Conservation (phyloP, 2,113 vertebrate species). For the Sceloporus undulatus region DNA sequence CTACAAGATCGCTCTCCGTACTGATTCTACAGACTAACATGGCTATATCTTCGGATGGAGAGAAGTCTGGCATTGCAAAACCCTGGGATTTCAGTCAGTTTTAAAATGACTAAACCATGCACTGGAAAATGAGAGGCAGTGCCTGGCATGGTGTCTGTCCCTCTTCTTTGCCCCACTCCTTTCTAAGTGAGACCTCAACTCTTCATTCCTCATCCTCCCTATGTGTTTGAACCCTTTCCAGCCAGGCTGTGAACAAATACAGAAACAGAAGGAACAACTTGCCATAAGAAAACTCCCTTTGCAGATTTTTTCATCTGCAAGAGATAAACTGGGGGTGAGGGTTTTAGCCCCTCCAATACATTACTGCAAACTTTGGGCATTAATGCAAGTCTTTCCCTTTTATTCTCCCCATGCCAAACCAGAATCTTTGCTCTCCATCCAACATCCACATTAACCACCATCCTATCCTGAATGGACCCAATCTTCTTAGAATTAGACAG, state of each 20-base stretch:
- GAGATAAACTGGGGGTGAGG: not conserved
- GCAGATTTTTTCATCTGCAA: not conserved
- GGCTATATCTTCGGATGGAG: not conserved
- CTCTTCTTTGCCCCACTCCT: not conserved
- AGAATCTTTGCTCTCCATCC: no score
- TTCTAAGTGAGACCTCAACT: not conserved
- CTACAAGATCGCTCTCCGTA: no score
- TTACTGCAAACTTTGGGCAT: not conserved
- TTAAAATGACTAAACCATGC: not conserved
- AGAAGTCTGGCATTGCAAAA: no score
- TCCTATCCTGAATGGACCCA: no score
- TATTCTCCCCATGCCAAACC: not conserved
- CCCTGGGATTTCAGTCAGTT: not conserved
- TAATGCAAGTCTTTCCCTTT: not conserved
- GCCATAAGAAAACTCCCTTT: not conserved
- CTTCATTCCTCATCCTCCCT: no score
- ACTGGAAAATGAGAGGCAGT: not conserved
- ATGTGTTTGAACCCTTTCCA: not conserved
- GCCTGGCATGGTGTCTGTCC: no score
- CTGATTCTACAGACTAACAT: no score
- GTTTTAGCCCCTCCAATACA: not conserved
- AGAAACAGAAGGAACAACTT: not conserved
- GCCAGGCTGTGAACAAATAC: not conserved
- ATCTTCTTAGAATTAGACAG: no score
- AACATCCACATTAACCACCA: no score